These are phyloP conservation scores for Frankliniella intonsa DNA, from an alignment of 2,888 invertebrate genomes.

Conservation along the genomic window DNA sequence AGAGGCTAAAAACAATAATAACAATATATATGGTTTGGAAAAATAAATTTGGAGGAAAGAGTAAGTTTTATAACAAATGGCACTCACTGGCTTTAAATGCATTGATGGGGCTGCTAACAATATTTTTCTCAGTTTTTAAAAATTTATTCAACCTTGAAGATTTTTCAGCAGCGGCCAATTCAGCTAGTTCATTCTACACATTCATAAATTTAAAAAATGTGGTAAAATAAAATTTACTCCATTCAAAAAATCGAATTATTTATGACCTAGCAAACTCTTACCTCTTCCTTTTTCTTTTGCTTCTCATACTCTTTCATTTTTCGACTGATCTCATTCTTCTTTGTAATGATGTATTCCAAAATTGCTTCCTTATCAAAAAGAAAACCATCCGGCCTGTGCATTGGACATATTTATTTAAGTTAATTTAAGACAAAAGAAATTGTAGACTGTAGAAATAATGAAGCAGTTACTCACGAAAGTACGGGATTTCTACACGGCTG, in stretches of 20 bases:
- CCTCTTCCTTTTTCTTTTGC: slow-evolving; percentile 71
- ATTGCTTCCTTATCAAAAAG: slow-evolving; percentile 97
- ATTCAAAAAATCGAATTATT: neutral
- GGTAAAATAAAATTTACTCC: neutral
- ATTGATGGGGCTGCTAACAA: slow-evolving; percentile 53
- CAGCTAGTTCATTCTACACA: slow-evolving; percentile 56
- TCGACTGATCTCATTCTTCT: slow-evolving; percentile 85
- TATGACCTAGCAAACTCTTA: slow-evolving; percentile 39
- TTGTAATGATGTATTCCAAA: slow-evolving; percentile 87
- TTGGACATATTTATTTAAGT: slow-evolving; percentile 22
- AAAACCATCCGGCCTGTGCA: slow-evolving; percentile 72
- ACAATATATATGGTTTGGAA: slow-evolving; percentile 6
- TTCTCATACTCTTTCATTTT: slow-evolving; percentile 90
- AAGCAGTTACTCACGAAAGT: slow-evolving; percentile 60
- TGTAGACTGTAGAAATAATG: neutral
- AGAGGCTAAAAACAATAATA: neutral
- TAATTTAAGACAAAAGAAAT: neutral
- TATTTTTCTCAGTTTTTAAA: slow-evolving; percentile 75
- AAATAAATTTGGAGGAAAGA: neutral
- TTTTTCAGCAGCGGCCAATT: slow-evolving; percentile 67
- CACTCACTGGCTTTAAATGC: slow-evolving; percentile 42
- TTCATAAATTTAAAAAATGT: slow-evolving; percentile 31
- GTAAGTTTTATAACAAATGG: slow-evolving; percentile 27
- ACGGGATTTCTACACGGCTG: slow-evolving; percentile 95
- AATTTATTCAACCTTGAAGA: slow-evolving; percentile 72